These are phyloP conservation scores for Myrmecobius fasciatus DNA, from an alignment of 2,113 vertebrate genomes.

Conservation along the genomic window DNA sequence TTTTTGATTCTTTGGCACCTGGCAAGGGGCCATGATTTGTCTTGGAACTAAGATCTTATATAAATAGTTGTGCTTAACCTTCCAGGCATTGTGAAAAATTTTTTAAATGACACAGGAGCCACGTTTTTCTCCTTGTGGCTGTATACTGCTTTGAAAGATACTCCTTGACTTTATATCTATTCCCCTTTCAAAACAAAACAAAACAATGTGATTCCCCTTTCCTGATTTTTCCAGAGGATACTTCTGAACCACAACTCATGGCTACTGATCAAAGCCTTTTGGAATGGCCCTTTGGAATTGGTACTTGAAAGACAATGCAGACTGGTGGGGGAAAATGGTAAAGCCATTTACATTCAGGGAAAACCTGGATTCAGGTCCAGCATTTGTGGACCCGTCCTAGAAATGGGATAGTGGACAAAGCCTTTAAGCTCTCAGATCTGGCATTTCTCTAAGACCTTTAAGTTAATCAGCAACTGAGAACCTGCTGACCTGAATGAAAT, in stretches of 20 bases:
- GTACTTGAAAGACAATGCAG: background rate
- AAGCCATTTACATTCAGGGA: background rate
- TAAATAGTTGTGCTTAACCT: constrained; percentile 58
- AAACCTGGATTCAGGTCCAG: background rate
- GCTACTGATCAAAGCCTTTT: background rate
- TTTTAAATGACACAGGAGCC: constrained; percentile 47
- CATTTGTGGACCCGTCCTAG: background rate
- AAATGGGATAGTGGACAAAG: background rate
- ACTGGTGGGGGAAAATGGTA: background rate
- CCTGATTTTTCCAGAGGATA: background rate
- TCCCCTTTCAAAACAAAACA: too few species aligned
- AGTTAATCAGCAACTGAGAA: background rate
- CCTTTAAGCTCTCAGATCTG: background rate
- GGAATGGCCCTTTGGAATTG: background rate
- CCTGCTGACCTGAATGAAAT: background rate
- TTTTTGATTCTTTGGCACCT: constrained; percentile 34
- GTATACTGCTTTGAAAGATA: constrained; percentile 44
- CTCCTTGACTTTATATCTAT: constrained; percentile 63
- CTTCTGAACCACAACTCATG: background rate
- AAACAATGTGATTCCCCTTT: background rate
- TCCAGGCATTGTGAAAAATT: constrained; percentile 29
- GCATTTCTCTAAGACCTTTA: background rate
- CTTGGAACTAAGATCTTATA: constrained; percentile 42
- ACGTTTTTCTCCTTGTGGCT: constrained; percentile 39
- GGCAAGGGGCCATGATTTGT: constrained; percentile 63